Base-by-base conservation (phyloP, 2,888 invertebrate genomes). In the Caenorhabditis virilis region DNA sequence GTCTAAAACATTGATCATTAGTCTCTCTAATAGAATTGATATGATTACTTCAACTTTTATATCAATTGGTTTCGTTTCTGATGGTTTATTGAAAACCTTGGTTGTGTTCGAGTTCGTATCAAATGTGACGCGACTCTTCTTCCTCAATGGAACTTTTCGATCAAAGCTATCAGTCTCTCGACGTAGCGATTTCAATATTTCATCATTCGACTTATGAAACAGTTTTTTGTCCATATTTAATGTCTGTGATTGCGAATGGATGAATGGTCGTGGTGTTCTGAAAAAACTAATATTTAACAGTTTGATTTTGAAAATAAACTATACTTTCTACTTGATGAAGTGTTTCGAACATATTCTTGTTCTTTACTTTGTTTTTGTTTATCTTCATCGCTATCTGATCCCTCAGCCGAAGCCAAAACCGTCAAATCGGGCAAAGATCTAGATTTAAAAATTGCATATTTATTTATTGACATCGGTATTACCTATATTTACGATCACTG, bases 361-460 rank as follows among this genome's bases (percentile, higher is more conserved):
- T 33, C 33, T 46, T 27, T 15, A 49, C 43, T 13, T 47, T 45
- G 20, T 35, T n/a, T n/a, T 54, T 30, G 18, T 50, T 47, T 25
- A 15, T 41, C 38, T 56, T 22, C 49, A n/a, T 43, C 42, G 26
- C 22, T 13, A 2, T 47, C 54, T 18, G 47, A 33, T 25, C 39
- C 41, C 0, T 43, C 39, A 39, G 47, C 63, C 13, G 52, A 48
- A 22, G 57, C 53, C 2, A 69, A 42, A 7, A 69, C 54, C 1
- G 78, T 72, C 13, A 80, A 69, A 66, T 80, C 76, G 13, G 80
- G 80, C 23, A 80, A 63, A 7, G 79, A 80, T 58, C 63, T 54
- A 33, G 13, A 60, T 16, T 11, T 7, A 16, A 15, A 9, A 26
- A 36, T n/a, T 41, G n/a, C 41, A 41, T 16, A 41, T 41, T 11